phyloP scores from a whole-genome alignment of 92 coral and sea anemone species.

The Muricea muricata region DNA sequence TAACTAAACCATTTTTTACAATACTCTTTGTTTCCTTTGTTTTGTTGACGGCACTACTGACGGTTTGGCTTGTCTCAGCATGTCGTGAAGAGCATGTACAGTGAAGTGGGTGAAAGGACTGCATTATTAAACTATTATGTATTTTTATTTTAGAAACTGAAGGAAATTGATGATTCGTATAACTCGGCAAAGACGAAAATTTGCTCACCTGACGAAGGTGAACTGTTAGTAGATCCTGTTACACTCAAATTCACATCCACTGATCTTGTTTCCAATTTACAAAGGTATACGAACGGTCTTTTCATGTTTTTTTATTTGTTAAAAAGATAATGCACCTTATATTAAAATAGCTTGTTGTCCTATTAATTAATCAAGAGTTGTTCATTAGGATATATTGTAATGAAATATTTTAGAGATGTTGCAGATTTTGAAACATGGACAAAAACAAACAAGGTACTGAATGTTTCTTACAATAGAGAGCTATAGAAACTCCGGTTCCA shows the following conservation, averaged over 20 bases:
- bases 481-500: no score
- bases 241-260: conserved; percentile 16
- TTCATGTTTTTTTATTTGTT: not conserved
- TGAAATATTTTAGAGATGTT: not conserved
- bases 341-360: no score
- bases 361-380: no score
- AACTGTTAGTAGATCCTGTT: conserved; percentile 29
- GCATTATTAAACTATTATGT: not conserved
- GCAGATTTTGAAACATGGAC: conserved; percentile 1
- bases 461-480: not conserved
- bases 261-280: conserved; percentile 12
- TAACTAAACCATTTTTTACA: no score
- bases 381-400: no score
- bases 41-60: no score
- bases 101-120: no score
- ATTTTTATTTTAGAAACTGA: conserved; percentile 21
- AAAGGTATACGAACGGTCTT: conserved; percentile 6
- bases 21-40: no score
- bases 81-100: no score
- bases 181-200: conserved; percentile 23
- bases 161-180: conserved; percentile 11
- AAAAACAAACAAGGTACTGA: not conserved
- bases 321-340: no score
- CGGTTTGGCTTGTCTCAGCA: no score
- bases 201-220: conserved; percentile 20